These are phyloP conservation scores for Lordiphosa clarofinis DNA, from an alignment of 1,140 invertebrate species.

Conservation along the genomic window DNA sequence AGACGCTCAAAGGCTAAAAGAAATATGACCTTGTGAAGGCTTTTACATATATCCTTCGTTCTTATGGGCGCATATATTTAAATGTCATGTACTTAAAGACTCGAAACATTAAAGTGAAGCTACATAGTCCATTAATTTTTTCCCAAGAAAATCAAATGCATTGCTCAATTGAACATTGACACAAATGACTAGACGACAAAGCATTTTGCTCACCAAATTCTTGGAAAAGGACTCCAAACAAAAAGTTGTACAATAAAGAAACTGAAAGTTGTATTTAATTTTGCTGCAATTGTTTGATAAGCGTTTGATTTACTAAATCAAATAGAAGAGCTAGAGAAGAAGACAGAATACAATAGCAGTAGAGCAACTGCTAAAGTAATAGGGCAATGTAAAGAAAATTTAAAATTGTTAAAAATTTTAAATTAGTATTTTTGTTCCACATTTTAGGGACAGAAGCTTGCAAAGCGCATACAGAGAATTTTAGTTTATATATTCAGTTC, in stretches of 20 bases:
- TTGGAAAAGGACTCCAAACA: slow-evolving; percentile 14
- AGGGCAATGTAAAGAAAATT: no score
- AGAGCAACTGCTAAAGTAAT: background rate
- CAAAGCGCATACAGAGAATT: no score
- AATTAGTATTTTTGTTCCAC: no score
- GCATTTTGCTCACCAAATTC: slow-evolving; percentile 27
- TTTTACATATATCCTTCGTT: slow-evolving; percentile 8
- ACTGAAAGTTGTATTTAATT: no score
- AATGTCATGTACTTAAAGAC: slow-evolving; percentile 2
- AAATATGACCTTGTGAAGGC: slow-evolving; percentile 23
- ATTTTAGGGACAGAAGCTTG: no score
- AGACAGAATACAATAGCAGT: background rate
- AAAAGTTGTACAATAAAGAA: no score
- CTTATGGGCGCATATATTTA: background rate
- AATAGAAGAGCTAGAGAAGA: background rate
- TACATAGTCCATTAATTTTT: slow-evolving; percentile 29
- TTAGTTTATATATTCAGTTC: no score
- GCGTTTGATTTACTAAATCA: slow-evolving; percentile 15
- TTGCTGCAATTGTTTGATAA: slow-evolving; percentile 34
- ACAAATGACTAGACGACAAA: slow-evolving; percentile 6
- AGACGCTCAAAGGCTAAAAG: background rate
- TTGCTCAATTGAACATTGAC: slow-evolving; percentile 14
- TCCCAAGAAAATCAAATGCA: slow-evolving; percentile 9
- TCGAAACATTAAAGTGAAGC: background rate
- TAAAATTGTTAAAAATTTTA: no score